phyloP scores from a whole-genome alignment of 2,888 invertebrate genomes.

The Nomada hirtipes region DNA sequence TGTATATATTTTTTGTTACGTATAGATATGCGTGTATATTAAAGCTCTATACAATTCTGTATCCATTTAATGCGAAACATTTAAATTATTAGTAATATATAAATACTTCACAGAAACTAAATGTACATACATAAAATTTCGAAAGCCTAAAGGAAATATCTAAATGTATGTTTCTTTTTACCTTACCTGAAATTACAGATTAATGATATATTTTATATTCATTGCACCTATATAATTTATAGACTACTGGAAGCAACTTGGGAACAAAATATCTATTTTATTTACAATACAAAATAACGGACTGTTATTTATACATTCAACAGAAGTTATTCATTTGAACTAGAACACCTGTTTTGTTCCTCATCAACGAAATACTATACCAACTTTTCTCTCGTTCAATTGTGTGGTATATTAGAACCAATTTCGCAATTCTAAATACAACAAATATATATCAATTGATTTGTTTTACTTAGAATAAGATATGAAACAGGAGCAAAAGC shows the following conservation, averaged over 20 bases:
- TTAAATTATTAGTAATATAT: conserved; percentile 17
- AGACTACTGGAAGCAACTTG: conserved; percentile 49
- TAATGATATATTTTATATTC: neutral
- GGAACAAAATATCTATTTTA: conserved; percentile 4
- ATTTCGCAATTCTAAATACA: conserved; percentile 17
- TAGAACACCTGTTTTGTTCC: neutral
- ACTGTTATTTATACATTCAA: neutral
- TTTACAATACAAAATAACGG: conserved; percentile 10
- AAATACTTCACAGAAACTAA: neutral
- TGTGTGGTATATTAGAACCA: conserved; percentile 23
- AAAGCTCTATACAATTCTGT: conserved; percentile 26
- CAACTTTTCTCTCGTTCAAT: conserved; percentile 7
- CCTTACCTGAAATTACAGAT: too few relatives aligned
- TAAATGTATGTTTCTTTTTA: neutral
- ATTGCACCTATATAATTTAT: neutral
- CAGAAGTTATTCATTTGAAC: neutral
- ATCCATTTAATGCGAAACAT: conserved; percentile 17
- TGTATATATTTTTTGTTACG: conserved; percentile 27
- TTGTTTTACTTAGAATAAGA: conserved; percentile 10
- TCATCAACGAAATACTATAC: conserved; percentile 13
- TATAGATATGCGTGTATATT: conserved; percentile 33
- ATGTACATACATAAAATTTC: neutral
- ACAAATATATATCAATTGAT: conserved; percentile 7
- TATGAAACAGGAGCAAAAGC: conserved; percentile 36
- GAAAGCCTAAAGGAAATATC: neutral